Evolutionary conservation across 2,113 vertebrate genomes (phyloP).

Genomic region (Cavia porcellus): DNA sequence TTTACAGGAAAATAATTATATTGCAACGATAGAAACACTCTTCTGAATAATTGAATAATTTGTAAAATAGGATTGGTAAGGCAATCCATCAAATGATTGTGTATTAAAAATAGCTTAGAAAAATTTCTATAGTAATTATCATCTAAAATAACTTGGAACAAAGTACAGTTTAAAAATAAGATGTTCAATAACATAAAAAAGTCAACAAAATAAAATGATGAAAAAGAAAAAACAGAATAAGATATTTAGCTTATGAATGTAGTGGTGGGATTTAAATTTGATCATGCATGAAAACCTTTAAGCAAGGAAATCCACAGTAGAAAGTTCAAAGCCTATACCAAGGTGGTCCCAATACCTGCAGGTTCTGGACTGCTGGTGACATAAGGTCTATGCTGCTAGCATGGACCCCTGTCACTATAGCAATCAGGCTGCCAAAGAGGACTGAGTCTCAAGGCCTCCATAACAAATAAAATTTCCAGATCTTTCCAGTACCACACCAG

Average conservation of each 20-base stretch:
- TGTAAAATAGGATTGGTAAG: constrained; percentile 49
- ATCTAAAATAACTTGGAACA: constrained; percentile 45
- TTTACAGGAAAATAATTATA: constrained; percentile 10
- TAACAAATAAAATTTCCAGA: neutral
- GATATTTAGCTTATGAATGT: neutral
- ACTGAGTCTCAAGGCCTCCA: neutral
- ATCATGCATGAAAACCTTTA: neutral
- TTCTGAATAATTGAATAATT: constrained; percentile 68
- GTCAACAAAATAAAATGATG: neutral
- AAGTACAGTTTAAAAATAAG: constrained; percentile 25
- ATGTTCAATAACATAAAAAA: constrained; percentile 35
- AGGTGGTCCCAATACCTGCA: neutral
- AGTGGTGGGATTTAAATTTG: neutral
- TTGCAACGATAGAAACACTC: constrained; percentile 33
- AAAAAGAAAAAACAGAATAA: neutral
- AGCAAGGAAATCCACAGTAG: neutral
- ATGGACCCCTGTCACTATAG: neutral
- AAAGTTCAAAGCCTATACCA: neutral
- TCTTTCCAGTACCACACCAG: neutral
- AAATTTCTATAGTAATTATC: neutral
- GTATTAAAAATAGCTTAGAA: constrained; percentile 1
- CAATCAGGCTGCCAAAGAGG: neutral
- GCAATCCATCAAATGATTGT: constrained; percentile 48
- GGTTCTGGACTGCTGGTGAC: neutral
- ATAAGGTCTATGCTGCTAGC: neutral